A percentile compares a stretch with the other conserved stretches of the same genome.
phyloP scores from a whole-genome alignment of 1,140 invertebrate genomes.

The Diachasma alloeum region DNA sequence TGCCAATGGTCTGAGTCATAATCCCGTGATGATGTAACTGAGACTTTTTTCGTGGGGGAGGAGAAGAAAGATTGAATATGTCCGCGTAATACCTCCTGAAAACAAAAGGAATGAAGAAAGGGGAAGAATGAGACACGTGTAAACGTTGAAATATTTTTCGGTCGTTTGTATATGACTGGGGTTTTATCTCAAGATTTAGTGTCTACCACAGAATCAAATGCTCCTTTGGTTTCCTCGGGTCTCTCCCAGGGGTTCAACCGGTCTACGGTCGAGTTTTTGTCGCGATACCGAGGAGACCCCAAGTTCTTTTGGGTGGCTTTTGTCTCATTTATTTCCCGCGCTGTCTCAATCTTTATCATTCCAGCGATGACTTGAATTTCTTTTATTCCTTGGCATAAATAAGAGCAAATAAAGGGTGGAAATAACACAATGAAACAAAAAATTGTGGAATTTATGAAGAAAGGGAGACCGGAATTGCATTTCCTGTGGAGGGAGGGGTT shows the following conservation, averaged over 20 bases:
- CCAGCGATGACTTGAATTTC: background rate
- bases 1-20: conserved; percentile 2
- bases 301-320: background rate
- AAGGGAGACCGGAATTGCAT: conserved; percentile 5
- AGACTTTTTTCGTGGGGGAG: background rate
- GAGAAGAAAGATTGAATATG: background rate
- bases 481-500: background rate
- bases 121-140: background rate
- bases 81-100: background rate
- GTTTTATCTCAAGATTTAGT: background rate
- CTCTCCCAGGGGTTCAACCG: background rate
- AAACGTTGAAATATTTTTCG: background rate
- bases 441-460: background rate
- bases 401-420: background rate
- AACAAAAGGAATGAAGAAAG: background rate
- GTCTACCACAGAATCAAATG: background rate
- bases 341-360: conserved; percentile 10
- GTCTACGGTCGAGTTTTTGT: background rate
- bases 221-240: background rate
- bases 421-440: background rate
- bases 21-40: conserved; percentile 1
- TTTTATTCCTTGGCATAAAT: background rate
- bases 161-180: background rate
- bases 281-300: background rate
- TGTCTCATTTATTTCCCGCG: conserved; percentile 9